Base-by-base conservation (phyloP, 2,113 vertebrate species). In the Plecturocebus donacophilus region DNA sequence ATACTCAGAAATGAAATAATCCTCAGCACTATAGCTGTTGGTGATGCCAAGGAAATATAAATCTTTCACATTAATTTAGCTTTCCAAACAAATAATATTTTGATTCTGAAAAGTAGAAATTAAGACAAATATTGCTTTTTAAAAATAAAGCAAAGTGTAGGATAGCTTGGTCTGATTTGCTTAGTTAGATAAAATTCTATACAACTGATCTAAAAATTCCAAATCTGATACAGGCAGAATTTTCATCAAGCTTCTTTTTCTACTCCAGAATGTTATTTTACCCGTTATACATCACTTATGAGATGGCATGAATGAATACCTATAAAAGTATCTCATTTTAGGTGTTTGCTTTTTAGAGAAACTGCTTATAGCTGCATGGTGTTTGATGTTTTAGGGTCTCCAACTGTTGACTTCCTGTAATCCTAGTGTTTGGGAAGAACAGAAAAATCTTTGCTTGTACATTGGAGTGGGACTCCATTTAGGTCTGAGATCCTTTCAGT, bases 161-260 rank as follows among this genome's bases (percentile, higher is more conserved):
- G 16, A 35, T 61, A 35, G 1, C 77, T 70, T 81, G 45, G 32
- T 86, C 21, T 73, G 6, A 64, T 94, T 97, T 92, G 23, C n/a
- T 86, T 73, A 61, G 17, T 84, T 97, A 92, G 96, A 83, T 87
- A 86, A 89, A 91, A 58, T 58, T 85, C 49, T 89, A 20, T 93
- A 64, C 8, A 91, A 80, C 10, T 71, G 32, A 89, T 77, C 4
- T 2, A n/a, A 64, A 95, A 88, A 88, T 79, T 90, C 73, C 21
- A 87, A 92, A 92, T 30, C n/a, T 47, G 66, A 2, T 75, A 66
- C 5, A 75, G 23, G 25, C 21, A 73, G 42, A 92, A 45, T 66
- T 90, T 81, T 79, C 17, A 42, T 73, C n/a, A 75, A 54, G 6
- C 17, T 21, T 87, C 7, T 80, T 3, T 94, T 77, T 85, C 23